Evolutionary conservation across 1,140 invertebrate genomes (phyloP).

Genomic region (Ephestia elutella): DNA sequence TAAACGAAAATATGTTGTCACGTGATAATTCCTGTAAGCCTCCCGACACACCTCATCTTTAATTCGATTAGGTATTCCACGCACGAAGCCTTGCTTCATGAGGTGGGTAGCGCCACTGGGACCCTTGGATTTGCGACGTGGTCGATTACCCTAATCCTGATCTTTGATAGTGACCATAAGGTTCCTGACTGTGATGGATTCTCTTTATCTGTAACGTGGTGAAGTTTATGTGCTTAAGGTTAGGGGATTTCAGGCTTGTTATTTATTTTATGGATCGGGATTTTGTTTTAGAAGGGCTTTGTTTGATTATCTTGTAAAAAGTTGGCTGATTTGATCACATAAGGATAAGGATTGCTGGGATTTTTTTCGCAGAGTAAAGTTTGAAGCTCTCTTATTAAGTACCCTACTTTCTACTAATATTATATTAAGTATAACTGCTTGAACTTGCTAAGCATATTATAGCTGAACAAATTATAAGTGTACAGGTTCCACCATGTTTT

Average conservation of each 20-base stretch:
- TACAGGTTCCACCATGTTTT: no score
- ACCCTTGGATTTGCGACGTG: neutral
- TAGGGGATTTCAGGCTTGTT: neutral
- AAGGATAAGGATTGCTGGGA: no score
- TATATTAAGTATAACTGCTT: no score
- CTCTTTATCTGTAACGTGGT: neutral
- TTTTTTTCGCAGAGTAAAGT: no score
- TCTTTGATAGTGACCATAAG: constrained; percentile 3
- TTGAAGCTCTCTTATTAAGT: no score
- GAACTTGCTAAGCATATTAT: no score
- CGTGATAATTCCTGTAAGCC: no score
- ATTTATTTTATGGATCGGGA: neutral
- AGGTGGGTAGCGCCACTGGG: neutral
- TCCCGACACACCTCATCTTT: no score
- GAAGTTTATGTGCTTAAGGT: neutral
- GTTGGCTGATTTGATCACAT: neutral
- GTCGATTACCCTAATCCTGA: neutral
- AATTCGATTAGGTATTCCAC: neutral
- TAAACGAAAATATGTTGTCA: no score
- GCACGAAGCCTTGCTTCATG: neutral
- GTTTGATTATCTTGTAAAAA: no score
- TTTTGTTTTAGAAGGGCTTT: neutral
- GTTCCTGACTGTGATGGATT: neutral
- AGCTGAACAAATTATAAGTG: no score
- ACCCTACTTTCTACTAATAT: no score